Base-by-base conservation (phyloP, 2,113 vertebrate genomes). In the Perca fluviatilis region DNA sequence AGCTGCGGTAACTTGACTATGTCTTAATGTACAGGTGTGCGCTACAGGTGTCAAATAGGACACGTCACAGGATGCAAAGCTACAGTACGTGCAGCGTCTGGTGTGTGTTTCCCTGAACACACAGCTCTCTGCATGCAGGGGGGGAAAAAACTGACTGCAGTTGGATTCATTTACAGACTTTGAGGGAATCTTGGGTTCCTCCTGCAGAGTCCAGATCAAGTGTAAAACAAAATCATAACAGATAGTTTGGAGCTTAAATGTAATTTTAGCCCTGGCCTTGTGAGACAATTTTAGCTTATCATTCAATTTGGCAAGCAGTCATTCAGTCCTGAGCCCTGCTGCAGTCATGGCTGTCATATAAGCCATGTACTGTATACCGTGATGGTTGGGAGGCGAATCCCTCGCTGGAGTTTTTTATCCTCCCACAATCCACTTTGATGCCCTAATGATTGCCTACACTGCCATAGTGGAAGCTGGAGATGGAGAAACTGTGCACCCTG, bases 371-470 rank as follows among this genome's bases (percentile, higher is more conserved):
- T 63, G 64, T 60, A 33, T 23, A 68, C 70, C 49, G 63, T 60
- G 57, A 82, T 36, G 51, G 72, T 68, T 11, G 11, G 65, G 51
- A 75, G 54, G 72, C 36, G 6, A 83, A 77, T 74, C 82, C 67
- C 25, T 74, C 66, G 36, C 73, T 54, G 61, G 80, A 82, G 67
- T 65, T 80, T 79, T 68, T 72, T 58, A 85, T 83, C 84, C 82
- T 69, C 70, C 81, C 79, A 78, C 73, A 86, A 89, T 83, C 84
- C 87, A 73, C 86, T 83, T 12, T 83, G 74, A 87, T 87, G 46
- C 82, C 67, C 63, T 91, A 88, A 91, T 89, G 77, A 89, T 66
- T 63, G 79, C 86, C 77, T 88, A 27, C 67, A 9, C 58, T 82
- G 85, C 77, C 84, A 71, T 71, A n/a, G 76, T 49, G 73, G 88